These are phyloP conservation scores for Thymelicus sylvestris DNA, from an alignment of 2,888 invertebrate genomes.

Conservation along the genomic window DNA sequence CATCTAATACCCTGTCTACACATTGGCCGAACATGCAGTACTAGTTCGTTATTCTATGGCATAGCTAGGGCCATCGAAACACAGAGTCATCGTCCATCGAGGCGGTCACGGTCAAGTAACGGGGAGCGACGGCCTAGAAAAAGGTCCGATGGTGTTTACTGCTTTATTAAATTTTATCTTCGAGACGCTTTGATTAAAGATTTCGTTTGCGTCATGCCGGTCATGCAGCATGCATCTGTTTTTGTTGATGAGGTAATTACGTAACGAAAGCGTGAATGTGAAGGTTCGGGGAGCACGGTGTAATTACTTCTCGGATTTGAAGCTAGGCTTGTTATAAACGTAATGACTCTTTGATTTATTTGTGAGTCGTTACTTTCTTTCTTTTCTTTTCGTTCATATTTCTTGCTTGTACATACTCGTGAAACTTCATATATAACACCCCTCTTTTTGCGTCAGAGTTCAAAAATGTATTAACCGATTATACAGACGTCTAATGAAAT, in stretches of 20 bases:
- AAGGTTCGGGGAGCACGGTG: not conserved
- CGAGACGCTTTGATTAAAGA: slow-evolving; percentile 11
- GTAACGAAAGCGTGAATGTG: slow-evolving; percentile 17
- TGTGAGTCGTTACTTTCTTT: no score
- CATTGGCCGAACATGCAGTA: not conserved
- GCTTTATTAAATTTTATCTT: slow-evolving; percentile 16
- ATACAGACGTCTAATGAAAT: no score
- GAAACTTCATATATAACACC: no score
- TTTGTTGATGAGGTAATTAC: slow-evolving; percentile 24
- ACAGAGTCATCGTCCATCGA: slow-evolving; percentile 61
- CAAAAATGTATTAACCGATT: no score
- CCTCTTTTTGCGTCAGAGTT: no score
- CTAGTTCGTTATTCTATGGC: not conserved
- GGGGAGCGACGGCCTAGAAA: slow-evolving; percentile 71
- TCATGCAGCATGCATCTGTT: not conserved
- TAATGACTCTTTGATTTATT: no score
- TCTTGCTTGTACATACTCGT: no score
- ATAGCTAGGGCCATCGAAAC: slow-evolving; percentile 48
- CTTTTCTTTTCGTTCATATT: no score
- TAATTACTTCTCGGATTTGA: not conserved
- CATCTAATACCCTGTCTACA: no score
- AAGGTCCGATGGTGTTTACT: slow-evolving; percentile 57
- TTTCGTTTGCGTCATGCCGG: slow-evolving; percentile 1
- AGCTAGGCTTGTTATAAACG: not conserved
- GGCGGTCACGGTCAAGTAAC: slow-evolving; percentile 78